These are phyloP conservation scores for Lepidocolaptes lacrymiger DNA, from an alignment of 2,797 vertebrate genomes.

Conservation along the genomic window DNA sequence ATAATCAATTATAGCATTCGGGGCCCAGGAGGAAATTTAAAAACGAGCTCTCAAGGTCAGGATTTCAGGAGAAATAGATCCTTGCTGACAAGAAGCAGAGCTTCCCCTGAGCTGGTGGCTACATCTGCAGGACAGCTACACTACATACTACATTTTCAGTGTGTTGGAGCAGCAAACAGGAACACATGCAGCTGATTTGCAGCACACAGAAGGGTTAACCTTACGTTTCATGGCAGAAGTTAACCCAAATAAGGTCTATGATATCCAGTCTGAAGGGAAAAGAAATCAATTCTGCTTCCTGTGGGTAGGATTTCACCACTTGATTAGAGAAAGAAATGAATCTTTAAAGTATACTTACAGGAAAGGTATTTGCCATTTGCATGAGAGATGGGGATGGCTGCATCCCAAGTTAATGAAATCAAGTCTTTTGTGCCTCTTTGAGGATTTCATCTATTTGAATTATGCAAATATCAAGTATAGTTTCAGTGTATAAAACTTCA, in stretches of 20 bases:
- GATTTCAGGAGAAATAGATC: neutral
- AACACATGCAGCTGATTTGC: neutral
- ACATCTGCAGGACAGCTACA: neutral
- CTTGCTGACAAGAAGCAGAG: neutral
- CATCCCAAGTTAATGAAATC: slow-evolving; percentile 69
- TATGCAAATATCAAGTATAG: slow-evolving; percentile 60
- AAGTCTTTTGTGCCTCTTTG: slow-evolving; percentile 46
- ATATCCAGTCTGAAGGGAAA: slow-evolving; percentile 17
- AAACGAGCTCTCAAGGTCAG: slow-evolving; percentile 9
- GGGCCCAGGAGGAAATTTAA: neutral
- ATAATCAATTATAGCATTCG: neutral
- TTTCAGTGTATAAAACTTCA: slow-evolving; percentile 40
- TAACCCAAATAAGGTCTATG: neutral
- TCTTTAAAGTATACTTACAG: slow-evolving; percentile 57
- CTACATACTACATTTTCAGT: neutral
- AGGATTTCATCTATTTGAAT: slow-evolving; percentile 56
- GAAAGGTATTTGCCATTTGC: slow-evolving; percentile 49
- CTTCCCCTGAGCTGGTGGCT: neutral
- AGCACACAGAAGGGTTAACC: slow-evolving; percentile 21
- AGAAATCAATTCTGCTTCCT: slow-evolving; percentile 67
- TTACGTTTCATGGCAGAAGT: neutral
- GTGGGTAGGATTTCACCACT: slow-evolving; percentile 38
- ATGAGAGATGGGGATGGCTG: slow-evolving; percentile 44
- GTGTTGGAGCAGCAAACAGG: neutral
- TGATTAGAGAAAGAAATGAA: slow-evolving; percentile 68